Conservation (phyloP, 2,888 invertebrate genomes). For the Opisthograptis luteolata region DNA sequence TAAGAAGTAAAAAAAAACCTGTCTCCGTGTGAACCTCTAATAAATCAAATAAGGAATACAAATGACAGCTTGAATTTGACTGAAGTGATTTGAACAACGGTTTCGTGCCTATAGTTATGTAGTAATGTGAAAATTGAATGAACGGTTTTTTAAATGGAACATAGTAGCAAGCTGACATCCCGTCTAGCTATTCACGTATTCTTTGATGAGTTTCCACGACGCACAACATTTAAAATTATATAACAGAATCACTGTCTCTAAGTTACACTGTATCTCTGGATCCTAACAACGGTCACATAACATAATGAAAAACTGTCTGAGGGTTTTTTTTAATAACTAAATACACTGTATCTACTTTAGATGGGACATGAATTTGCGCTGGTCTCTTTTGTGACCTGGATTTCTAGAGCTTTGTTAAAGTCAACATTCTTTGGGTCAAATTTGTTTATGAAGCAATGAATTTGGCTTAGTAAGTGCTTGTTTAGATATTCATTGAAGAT, state of each 20-base stretch:
- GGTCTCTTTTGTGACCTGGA: slow-evolving; percentile 66
- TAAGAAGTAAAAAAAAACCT: no score
- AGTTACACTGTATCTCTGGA: slow-evolving; percentile 29
- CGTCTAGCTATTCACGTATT: no score
- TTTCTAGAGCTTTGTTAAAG: slow-evolving; percentile 54
- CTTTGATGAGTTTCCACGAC: no score
- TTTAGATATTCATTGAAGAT: slow-evolving; percentile 1
- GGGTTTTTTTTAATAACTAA: slow-evolving; percentile 79
- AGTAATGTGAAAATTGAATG: no score
- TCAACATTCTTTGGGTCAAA: slow-evolving; percentile 6
- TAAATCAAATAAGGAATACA: no score
- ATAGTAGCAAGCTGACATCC: no score
- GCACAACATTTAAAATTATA: background rate
- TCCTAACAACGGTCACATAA: slow-evolving; percentile 75
- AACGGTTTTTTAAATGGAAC: no score
- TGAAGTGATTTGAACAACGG: no score
- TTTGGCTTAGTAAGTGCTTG: slow-evolving; percentile 29
- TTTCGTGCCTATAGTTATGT: no score
- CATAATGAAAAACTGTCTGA: slow-evolving; percentile 81
- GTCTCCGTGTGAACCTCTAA: no score
- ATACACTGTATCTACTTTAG: slow-evolving; percentile 43
- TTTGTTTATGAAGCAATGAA: slow-evolving; percentile 18
- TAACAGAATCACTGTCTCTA: slow-evolving; percentile 1
- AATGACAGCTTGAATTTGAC: no score
- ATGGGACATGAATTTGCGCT: slow-evolving; percentile 49